phyloP scores from a whole-genome alignment of 2,888 invertebrate species.

The Cantharis rufa region DNA sequence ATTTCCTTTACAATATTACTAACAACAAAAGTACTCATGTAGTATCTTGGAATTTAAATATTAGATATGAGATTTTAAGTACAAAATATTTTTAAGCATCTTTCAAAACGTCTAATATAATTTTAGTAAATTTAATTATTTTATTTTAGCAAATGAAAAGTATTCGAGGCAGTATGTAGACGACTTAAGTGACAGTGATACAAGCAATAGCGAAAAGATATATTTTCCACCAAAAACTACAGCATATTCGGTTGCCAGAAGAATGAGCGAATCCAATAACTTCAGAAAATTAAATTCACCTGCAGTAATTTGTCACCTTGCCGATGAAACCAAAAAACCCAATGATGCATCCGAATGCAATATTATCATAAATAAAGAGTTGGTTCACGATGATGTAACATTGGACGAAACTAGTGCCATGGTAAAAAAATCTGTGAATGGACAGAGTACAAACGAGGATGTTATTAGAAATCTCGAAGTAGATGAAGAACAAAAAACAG shows the following conservation, averaged over 20 bases:
- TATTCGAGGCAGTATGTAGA: not conserved
- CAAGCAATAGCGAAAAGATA: constrained; percentile 5
- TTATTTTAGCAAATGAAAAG: not conserved
- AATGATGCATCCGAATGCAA: not conserved
- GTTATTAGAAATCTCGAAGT: not conserved
- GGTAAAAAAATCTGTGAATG: not conserved
- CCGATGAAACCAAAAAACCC: not conserved
- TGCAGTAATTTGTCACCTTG: not conserved
- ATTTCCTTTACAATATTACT: not conserved
- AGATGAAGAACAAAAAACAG: not conserved
- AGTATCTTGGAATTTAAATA: not conserved
- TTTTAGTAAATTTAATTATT: not conserved
- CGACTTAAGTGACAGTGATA: constrained; percentile 5
- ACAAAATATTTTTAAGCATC: not conserved
- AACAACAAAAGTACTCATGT: not conserved
- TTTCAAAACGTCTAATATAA: not conserved
- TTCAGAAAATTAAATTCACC: not conserved
- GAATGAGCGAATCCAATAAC: not conserved
- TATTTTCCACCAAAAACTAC: constrained; percentile 1
- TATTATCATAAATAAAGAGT: not conserved
- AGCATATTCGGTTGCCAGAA: constrained; percentile 5
- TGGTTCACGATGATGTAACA: not conserved
- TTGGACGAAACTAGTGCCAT: not conserved
- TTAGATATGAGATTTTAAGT: not conserved
- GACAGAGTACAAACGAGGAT: not conserved